Percentiles rank a stretch among this genome's conserved stretches.
Conservation (phyloP, 2,797 vertebrate genomes). For the Erethizon dorsatum region DNA sequence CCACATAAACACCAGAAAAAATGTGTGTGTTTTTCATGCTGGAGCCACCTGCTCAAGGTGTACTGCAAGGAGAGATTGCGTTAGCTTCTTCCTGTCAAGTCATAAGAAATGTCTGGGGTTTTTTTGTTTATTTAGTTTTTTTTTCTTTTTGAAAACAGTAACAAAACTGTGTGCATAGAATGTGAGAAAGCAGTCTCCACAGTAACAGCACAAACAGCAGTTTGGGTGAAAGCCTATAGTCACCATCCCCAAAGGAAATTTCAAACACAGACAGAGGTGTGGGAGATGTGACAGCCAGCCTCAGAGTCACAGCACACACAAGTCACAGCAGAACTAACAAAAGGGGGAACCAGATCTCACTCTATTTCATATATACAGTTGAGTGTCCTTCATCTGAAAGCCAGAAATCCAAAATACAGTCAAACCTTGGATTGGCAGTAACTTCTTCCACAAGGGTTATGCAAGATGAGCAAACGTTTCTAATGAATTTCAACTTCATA, state of each 20-base stretch:
- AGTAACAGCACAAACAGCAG: neutral
- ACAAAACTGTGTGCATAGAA: neutral
- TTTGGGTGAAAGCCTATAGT: neutral
- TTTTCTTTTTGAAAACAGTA: slow-evolving; percentile 36
- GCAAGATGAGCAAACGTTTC: neutral
- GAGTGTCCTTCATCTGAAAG: neutral
- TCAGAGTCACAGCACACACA: neutral
- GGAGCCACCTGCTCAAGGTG: neutral
- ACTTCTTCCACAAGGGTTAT: neutral
- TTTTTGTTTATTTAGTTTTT: neutral
- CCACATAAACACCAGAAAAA: neutral
- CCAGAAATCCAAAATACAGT: neutral
- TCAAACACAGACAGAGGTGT: neutral
- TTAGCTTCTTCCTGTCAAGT: neutral
- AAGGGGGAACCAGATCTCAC: neutral
- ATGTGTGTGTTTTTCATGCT: neutral
- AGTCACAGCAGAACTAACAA: neutral
- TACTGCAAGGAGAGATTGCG: neutral
- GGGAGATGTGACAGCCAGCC: neutral
- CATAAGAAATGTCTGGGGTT: neutral
- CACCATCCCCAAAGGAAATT: neutral
- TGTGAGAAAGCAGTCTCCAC: neutral
- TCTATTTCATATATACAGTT: neutral
- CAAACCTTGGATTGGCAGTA: neutral
- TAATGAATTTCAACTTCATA: neutral